Base-by-base conservation (phyloP, 1,140 invertebrate genomes). In the Maconellicoccus hirsutus region DNA sequence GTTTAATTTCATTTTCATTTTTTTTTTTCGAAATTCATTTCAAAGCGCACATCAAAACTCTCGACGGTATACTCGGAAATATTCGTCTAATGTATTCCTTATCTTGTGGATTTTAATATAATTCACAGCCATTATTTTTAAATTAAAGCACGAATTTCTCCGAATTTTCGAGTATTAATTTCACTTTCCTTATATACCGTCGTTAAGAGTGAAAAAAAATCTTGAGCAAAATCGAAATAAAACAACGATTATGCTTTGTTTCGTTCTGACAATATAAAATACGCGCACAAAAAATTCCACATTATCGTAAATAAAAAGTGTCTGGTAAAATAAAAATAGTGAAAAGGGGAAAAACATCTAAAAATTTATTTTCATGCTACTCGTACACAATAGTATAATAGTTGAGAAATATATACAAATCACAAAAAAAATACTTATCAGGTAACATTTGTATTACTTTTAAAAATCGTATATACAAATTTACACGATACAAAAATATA, bases 21-120 rank as follows among this genome's bases (percentile, higher is more conserved):
- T 10, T 42, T 42, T 33, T 33, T 33, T 33, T 33, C 29, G 29
- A 6, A 3, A 33, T 33, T 33, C 29, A 6, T 33, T 33, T 12
- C 21, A 61, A 61, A 61, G 59, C 21, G 16, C n/a, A 61, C 4
- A 61, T 19, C 14, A 8, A 61, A 61, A 8, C 7, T 8, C 10
- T 66, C 25, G 21, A 25, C 19, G 21, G 16, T 66, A 66, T 26
- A 66, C 19, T 25, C 61, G 61, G 19, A 25, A 66, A 66, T 52
- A 52, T 19, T 52, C n/a, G 42, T 16, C 42, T 19, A 52, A 52
- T 19, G 42, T 52, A 52, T 52, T 52, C 42, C 42, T 52, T 52
- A 52, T 52, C 42, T 52, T 19, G 42, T 52, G 42, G 42, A 52
- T 52, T 52, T 52, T 52, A 52, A 52, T 52, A 52, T 52, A 52